Base-by-base conservation (phyloP, 2,797 vertebrate genomes). In the Eurystomus glaucurus region DNA sequence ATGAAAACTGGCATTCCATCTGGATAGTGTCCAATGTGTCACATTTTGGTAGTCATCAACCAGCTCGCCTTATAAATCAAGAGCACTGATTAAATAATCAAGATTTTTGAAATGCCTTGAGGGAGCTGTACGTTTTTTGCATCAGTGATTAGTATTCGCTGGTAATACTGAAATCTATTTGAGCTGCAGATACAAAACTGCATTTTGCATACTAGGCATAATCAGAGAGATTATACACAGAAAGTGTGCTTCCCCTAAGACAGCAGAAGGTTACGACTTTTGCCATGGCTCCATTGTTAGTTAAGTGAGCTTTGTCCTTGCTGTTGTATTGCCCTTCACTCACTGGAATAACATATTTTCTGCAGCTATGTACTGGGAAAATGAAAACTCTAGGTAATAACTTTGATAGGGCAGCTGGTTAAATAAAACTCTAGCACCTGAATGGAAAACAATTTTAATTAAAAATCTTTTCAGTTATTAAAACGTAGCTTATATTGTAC, bases 41-140 rank as follows among this genome's bases (percentile, higher is more conserved):
- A 98, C 98, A 98, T 98, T 98, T 98, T 91, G 95, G 97, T 98
- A 98, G 95, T 97, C 97, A 97, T 98, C 98, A 98, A 97, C 97
- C 95, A 97, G 96, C 97, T 98, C 68, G 97, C 96, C 96, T 98
- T 98, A 97, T 97, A 98, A 98, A 98, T 98, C 98, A 98, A 97
- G 97, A 98, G 97, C 97, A 97, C 97, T 98, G 98, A 98, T 98
- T 98, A 98, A 98, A 98, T 98, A 98, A 98, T 98, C 98, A 98
- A 97, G 98, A 98, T 98, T 98, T 98, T 98, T 98, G 98, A 98
- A 98, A 98, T 96, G 97, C 85, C 96, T 97, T 97, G 95, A 97
- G 97, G 97, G 98, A 98, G 93, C 93, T 60, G 66, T 91, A 96
- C 51, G 45, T 93, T 97, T 93, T 97, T 97, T 98, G 97, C 98